Evolutionary conservation across 2,113 vertebrate species (phyloP).

Genomic region (Spea bombifrons): DNA sequence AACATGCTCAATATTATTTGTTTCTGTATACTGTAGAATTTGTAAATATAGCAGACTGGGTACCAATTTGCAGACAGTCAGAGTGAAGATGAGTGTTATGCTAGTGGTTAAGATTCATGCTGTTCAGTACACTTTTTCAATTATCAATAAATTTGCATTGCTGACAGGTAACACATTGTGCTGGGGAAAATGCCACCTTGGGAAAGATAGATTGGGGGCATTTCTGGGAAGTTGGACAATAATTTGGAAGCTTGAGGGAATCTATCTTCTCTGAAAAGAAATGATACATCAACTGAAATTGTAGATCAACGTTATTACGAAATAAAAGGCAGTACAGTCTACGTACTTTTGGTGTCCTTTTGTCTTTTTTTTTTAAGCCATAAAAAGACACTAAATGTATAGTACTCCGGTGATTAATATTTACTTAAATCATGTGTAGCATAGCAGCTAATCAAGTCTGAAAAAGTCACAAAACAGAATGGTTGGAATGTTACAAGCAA

Average conservation of each 20-base stretch:
- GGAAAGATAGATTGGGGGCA: slow-evolving; percentile 37
- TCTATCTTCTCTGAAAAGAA: slow-evolving; percentile 10
- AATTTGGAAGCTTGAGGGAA: slow-evolving; percentile 10
- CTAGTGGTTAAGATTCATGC: slow-evolving; percentile 21
- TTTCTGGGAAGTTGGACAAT: slow-evolving; percentile 38
- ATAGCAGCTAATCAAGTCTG: slow-evolving; percentile 8
- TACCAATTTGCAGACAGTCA: slow-evolving; percentile 28
- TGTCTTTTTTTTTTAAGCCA: neutral
- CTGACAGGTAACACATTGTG: slow-evolving; percentile 26
- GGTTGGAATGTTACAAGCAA: slow-evolving; percentile 2
- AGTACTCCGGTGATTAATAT: neutral
- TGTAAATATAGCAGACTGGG: slow-evolving; percentile 14
- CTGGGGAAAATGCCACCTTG: slow-evolving; percentile 18
- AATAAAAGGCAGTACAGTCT: neutral
- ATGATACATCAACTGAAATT: slow-evolving; percentile 15
- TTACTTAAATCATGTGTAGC: slow-evolving; percentile 1
- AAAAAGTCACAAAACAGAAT: neutral
- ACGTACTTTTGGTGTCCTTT: neutral
- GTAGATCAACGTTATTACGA: neutral
- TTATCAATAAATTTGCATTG: slow-evolving; percentile 41
- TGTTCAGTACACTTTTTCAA: slow-evolving; percentile 39
- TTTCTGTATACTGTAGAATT: slow-evolving; percentile 15
- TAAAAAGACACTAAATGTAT: neutral
- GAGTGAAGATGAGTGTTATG: slow-evolving; percentile 11
- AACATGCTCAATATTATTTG: slow-evolving; percentile 31